Conservation (phyloP, 2,888 invertebrate species). For the Lochmaea crataegi region DNA sequence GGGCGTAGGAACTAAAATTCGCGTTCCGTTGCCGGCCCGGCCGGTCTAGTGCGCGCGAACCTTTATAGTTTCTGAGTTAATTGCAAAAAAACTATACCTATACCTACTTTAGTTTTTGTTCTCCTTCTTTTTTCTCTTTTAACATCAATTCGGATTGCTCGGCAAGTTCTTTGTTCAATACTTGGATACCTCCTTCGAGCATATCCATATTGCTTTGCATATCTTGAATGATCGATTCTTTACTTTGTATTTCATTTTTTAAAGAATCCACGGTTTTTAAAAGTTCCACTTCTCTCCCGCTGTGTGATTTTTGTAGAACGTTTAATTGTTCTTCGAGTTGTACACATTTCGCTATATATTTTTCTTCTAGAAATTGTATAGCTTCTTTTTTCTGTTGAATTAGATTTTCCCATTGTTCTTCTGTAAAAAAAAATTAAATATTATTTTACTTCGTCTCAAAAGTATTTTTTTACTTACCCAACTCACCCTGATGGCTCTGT, state of each 20-base stretch:
- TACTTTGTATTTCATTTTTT: conserved; percentile 61
- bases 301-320: conserved; percentile 63
- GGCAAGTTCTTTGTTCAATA: conserved; percentile 63
- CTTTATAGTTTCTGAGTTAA: too few relatives aligned
- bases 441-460: neutral
- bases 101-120: conserved; percentile 66
- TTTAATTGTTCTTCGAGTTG: conserved; percentile 65
- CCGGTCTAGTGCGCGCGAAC: too few relatives aligned
- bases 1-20: too few relatives aligned
- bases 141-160: conserved; percentile 60
- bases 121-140: conserved; percentile 60
- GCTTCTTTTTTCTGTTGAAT: conserved; percentile 73
- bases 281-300: conserved; percentile 62
- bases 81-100: neutral
- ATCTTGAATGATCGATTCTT: conserved; percentile 62
- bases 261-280: conserved; percentile 63
- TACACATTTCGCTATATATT: conserved; percentile 68
- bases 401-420: conserved; percentile 74
- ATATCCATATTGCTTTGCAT: conserved; percentile 64
- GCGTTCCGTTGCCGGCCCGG: too few relatives aligned
- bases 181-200: conserved; percentile 65
- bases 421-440: conserved; percentile 58
- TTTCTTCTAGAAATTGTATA: conserved; percentile 70
- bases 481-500: conserved; percentile 71
- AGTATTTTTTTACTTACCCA: conserved; percentile 65